phyloP scores from a whole-genome alignment of 2,888 invertebrate species.

The Periphyllus acericola region DNA sequence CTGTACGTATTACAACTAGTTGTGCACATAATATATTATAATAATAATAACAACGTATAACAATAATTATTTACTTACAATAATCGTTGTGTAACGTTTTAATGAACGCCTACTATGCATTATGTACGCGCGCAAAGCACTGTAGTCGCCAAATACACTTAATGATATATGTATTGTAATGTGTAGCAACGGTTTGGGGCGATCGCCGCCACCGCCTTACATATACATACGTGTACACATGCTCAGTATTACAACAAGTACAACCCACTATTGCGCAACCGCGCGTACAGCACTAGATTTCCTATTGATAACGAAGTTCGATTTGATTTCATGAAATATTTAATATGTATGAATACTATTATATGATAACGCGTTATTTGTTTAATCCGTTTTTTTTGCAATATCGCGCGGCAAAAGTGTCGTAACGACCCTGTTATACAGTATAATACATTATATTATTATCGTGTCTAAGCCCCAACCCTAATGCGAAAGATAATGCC shows the following conservation, averaged over 20 bases:
- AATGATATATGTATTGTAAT: not conserved
- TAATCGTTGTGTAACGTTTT: constrained; percentile 15
- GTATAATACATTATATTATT: too few relatives aligned
- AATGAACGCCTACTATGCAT: not conserved
- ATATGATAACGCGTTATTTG: too few relatives aligned
- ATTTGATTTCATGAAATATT: not conserved
- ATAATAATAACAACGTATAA: not conserved
- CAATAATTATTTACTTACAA: constrained; percentile 9
- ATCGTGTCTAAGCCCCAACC: too few relatives aligned
- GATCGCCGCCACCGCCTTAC: not conserved
- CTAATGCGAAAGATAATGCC: too few relatives aligned
- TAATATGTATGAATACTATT: too few relatives aligned
- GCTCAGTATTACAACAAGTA: not conserved
- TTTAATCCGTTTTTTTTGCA: too few relatives aligned
- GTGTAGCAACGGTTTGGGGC: not conserved
- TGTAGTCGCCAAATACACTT: not conserved
- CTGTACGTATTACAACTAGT: not conserved
- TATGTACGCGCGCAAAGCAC: not conserved
- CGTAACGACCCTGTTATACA: too few relatives aligned
- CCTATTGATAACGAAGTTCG: not conserved
- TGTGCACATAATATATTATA: not conserved
- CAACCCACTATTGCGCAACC: not conserved
- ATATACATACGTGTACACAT: not conserved
- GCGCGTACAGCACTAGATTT: not conserved
- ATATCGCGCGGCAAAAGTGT: too few relatives aligned